A percentile compares a stretch with the other conserved stretches of the same genome.
Conservation (phyloP, 2,888 invertebrate species). For the Megaustenia siamemsis region DNA sequence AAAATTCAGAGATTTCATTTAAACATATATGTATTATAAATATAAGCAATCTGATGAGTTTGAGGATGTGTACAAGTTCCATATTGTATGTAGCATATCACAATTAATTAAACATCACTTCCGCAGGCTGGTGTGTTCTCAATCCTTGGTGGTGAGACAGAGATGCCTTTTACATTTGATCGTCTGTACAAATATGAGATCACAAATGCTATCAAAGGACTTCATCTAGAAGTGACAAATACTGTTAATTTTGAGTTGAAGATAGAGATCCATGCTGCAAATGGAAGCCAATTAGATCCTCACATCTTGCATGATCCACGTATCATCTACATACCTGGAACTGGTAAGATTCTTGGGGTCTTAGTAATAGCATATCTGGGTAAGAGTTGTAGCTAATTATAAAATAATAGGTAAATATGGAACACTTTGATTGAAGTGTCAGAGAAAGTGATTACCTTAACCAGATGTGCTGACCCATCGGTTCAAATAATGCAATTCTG, state of each 20-base stretch:
- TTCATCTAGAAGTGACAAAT: constrained; percentile 49
- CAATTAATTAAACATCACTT: not conserved
- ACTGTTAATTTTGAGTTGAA: constrained; percentile 53
- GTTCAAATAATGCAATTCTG: too few relatives aligned
- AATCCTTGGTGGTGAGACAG: constrained; percentile 51
- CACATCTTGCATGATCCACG: constrained; percentile 40
- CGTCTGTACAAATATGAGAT: constrained; percentile 55
- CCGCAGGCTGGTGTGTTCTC: constrained; percentile 49
- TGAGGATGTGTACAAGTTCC: not conserved
- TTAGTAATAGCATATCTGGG: too few relatives aligned
- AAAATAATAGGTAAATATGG: too few relatives aligned
- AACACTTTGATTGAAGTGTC: too few relatives aligned
- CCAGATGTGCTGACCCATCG: too few relatives aligned
- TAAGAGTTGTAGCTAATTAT: too few relatives aligned
- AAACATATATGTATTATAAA: too few relatives aligned
- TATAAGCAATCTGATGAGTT: too few relatives aligned
- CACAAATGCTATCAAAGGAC: constrained; percentile 41
- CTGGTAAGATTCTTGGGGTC: too few relatives aligned
- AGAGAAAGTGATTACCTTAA: too few relatives aligned
- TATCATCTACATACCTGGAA: constrained; percentile 51
- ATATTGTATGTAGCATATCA: not conserved
- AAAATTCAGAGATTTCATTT: too few relatives aligned
- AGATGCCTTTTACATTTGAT: constrained; percentile 55
- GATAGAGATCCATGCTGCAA: constrained; percentile 47
- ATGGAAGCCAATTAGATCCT: constrained; percentile 49